Evolutionary conservation across 2,888 invertebrate species (phyloP).

Genomic region (Cheilosia scutellata): DNA sequence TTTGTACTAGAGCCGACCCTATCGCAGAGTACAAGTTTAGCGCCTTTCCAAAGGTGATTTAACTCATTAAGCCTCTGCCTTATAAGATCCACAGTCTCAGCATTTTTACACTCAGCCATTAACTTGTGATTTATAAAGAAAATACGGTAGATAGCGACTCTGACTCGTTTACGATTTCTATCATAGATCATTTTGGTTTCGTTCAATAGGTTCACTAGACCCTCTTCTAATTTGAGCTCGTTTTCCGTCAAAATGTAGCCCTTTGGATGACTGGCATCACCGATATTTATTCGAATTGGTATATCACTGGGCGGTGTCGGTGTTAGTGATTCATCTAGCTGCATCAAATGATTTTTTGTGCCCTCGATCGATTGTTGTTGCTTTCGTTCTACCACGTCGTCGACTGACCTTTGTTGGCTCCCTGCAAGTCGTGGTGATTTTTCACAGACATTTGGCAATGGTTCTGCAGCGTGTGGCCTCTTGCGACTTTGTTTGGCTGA

Average conservation of each 20-base stretch:
- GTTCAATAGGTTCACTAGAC: not conserved
- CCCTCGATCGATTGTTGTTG: no score
- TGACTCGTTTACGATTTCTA: not conserved
- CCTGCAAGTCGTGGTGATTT: no score
- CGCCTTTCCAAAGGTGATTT: not conserved
- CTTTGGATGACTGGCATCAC: constrained; percentile 30
- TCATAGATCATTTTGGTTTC: not conserved
- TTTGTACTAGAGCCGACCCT: not conserved
- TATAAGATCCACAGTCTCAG: not conserved
- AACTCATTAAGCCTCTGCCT: not conserved
- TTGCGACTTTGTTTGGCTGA: not conserved
- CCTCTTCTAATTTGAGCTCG: not conserved
- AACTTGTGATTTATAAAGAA: constrained; percentile 7
- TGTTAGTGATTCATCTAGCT: no score
- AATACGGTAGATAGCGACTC: not conserved
- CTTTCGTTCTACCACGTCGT: no score
- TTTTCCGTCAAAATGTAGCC: not conserved
- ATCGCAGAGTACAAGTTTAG: constrained; percentile 8
- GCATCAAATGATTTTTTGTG: not conserved
- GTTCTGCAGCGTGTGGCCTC: not conserved
- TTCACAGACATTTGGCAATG: not conserved
- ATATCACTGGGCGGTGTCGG: not conserved
- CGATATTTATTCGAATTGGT: constrained; percentile 32
- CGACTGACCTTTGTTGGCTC: no score
- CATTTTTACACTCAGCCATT: constrained; percentile 23